Percentiles rank a stretch among this genome's conserved stretches.
Evolutionary conservation across 2,888 invertebrate species (phyloP).

Genomic region (Acrocyrtus sp.): DNA sequence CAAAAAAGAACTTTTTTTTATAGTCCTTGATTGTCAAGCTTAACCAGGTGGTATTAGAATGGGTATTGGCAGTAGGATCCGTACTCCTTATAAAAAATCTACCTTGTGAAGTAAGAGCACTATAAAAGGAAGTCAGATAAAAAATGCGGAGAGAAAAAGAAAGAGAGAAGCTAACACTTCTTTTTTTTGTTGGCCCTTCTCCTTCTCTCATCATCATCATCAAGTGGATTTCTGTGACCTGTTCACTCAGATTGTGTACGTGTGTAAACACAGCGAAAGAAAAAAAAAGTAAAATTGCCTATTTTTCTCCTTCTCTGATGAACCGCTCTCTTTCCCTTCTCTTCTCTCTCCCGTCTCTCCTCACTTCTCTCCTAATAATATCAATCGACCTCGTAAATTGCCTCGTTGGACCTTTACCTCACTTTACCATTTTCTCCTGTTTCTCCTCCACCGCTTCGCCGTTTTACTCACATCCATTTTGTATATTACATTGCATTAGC

Average conservation of each 20-base stretch:
- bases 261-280: slow-evolving; percentile 40
- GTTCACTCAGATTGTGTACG: slow-evolving; percentile 21
- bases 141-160: too few relatives aligned
- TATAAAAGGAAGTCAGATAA: too few relatives aligned
- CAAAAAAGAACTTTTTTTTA: too few relatives aligned
- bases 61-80: too few relatives aligned
- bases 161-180: too few relatives aligned
- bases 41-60: too few relatives aligned
- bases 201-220: neutral
- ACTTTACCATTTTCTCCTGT: neutral
- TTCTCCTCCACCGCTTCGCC: slow-evolving; percentile 5
- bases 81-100: too few relatives aligned
- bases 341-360: slow-evolving; percentile 4
- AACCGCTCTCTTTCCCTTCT: too few relatives aligned
- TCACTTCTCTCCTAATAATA: slow-evolving; percentile 21
- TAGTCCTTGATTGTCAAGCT: too few relatives aligned
- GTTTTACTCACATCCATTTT: too few relatives aligned
- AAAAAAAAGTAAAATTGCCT: slow-evolving; percentile 40
- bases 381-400: slow-evolving; percentile 43
- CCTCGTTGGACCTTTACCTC: slow-evolving; percentile 23
- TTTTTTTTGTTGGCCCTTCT: neutral
- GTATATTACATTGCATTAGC: slow-evolving; percentile 7
- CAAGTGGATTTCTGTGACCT: neutral
- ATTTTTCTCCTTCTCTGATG: slow-evolving; percentile 33
- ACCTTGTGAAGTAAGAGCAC: too few relatives aligned